Evolutionary conservation across 2,797 vertebrate genomes (phyloP), one percentile per base, ranked within the genome.

Genomic region (Cirrhinus molitorella): DNA sequence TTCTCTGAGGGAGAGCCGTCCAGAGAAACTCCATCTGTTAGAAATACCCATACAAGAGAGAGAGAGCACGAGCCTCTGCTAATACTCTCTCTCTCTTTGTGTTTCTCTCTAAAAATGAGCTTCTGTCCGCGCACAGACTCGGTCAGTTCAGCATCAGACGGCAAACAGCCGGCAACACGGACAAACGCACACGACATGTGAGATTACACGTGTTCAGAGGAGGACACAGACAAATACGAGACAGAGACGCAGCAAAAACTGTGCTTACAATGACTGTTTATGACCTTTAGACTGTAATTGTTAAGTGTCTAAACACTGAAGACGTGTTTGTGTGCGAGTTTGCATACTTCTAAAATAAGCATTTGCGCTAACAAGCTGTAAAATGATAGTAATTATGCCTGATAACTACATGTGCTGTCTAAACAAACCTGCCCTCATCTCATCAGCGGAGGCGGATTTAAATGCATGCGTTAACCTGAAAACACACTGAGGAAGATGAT

Each of bases 21-120:
- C 90, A 88, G 87, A 91, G 85, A 90, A 92, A 91, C 86, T 91
- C 91, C 91, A 94, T 93, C 92, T 94, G 93, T 91, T 91, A 92
- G 90, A 94, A 93, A 92, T 90, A 90, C 89, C 90, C 88, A 90
- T 81, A 89, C 83, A 86, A 76, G 65, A 75, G 51, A 77, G 53
- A 73, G 57, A 61, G 75, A 83, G 81, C 80, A 25, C 31, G 13
- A 11, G 47, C n/a, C 49, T 68, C 45, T 40, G 78, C 43, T 57
- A 80, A 80, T 14, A 31, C 66, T 57, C 49, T 19, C 75, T 61
- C 78, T 77, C 47, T 51, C 43, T 71, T 21, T 55, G 19, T 55
- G 28, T 74, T 23, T 74, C 71, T 74, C 55, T 77, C 23, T 47
- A 23, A 77, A n/a, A 77, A 63, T 77, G 40, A 77, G 72, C 72